Percentiles rank a stretch among this genome's conserved stretches.
Conservation (phyloP, 2,888 invertebrate species). For the Cistogaster globosa region DNA sequence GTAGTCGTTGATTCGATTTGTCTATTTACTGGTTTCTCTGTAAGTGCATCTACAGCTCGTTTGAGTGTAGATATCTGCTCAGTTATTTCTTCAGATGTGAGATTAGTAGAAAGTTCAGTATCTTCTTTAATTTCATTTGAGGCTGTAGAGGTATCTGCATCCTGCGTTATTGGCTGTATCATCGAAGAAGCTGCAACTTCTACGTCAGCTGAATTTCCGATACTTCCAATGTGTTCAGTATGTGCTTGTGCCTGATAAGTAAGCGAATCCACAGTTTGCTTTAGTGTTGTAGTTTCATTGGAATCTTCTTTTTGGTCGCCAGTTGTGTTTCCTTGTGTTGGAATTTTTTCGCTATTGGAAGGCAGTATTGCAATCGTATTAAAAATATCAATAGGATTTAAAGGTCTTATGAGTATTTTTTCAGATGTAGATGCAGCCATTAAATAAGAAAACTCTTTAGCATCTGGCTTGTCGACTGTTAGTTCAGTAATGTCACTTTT, state of each 20-base stretch:
- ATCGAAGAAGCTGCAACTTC: neutral
- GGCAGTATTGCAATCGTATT: neutral
- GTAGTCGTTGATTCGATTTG: neutral
- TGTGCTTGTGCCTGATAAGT: neutral
- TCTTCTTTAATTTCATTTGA: neutral
- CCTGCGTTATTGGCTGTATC: neutral
- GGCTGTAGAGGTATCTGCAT: neutral
- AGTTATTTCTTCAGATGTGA: neutral
- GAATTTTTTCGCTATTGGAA: neutral
- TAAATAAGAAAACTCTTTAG: neutral
- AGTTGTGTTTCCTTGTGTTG: too few relatives aligned
- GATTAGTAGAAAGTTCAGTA: neutral
- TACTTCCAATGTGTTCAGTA: neutral
- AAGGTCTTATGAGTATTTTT: neutral
- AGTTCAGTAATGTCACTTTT: neutral
- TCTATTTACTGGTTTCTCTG: neutral
- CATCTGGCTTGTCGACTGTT: neutral
- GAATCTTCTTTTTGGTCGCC: neutral
- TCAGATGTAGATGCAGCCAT: neutral
- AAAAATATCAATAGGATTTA: neutral
- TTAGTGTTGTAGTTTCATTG: neutral
- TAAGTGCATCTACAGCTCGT: neutral
- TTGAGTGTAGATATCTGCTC: neutral
- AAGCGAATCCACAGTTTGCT: conserved; percentile 12
- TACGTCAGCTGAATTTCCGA: neutral